Conservation (phyloP, 2,888 invertebrate genomes). For the Drosophila diplacantha region DNA sequence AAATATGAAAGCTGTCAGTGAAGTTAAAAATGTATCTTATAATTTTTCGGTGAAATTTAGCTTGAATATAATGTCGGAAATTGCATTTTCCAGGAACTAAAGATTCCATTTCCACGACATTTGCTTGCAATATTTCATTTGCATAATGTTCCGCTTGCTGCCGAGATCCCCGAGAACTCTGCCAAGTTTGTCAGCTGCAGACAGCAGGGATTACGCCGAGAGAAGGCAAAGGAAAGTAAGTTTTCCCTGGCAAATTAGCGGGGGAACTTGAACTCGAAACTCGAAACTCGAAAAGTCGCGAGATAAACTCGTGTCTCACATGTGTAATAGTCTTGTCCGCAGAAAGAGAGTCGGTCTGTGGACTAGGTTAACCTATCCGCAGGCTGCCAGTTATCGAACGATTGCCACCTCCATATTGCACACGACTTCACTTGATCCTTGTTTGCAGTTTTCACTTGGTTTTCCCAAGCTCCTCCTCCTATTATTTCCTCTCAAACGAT, state of each 20-base stretch:
- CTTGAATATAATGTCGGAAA: constrained; percentile 45
- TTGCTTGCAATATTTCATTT: constrained; percentile 60
- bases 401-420: constrained; percentile 30
- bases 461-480: not conserved
- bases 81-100: constrained; percentile 41
- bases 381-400: constrained; percentile 29
- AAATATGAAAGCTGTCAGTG: constrained; percentile 15
- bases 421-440: constrained; percentile 34
- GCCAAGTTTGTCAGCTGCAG: constrained; percentile 31
- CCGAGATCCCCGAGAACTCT: constrained; percentile 39
- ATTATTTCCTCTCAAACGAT: constrained; percentile 33
- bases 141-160: constrained; percentile 45
- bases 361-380: constrained; percentile 36
- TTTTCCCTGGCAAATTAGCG: constrained; percentile 33
- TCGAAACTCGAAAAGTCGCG: constrained; percentile 14
- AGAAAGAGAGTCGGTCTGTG: constrained; percentile 10
- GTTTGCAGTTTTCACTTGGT: constrained; percentile 22
- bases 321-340: constrained; percentile 36
- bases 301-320: constrained; percentile 41
- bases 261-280: not conserved
- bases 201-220: constrained; percentile 28
- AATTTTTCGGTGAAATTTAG: constrained; percentile 37
- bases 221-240: constrained; percentile 15
- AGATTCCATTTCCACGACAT: constrained; percentile 31
- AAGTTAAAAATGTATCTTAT: constrained; percentile 39